Evolutionary conservation across 2,113 vertebrate species (phyloP).

Genomic region (Carassius carassius): DNA sequence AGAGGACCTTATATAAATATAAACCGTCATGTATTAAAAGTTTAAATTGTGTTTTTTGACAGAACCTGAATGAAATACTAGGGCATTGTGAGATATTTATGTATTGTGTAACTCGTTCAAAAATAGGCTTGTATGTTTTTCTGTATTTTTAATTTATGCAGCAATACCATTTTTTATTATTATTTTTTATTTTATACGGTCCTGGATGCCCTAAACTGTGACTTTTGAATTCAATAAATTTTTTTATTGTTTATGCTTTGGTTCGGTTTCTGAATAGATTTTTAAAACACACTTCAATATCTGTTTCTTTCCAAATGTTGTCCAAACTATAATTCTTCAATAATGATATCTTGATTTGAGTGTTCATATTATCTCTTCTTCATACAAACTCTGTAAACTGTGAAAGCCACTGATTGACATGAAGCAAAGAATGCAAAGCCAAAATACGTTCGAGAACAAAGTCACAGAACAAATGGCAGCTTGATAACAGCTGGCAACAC

Average conservation of each 20-base stretch:
- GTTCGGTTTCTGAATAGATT: conserved; percentile 27
- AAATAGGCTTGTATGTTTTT: conserved; percentile 8
- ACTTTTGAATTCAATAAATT: not conserved
- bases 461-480: not conserved
- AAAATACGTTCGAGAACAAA: too few species aligned
- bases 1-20: not conserved
- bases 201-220: conserved; percentile 8
- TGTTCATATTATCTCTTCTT: too few species aligned
- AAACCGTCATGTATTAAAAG: conserved; percentile 15
- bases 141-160: conserved; percentile 22
- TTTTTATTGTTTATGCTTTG: conserved; percentile 38
- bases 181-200: too few species aligned
- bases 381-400: too few species aligned
- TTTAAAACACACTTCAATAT: too few species aligned
- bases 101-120: not conserved
- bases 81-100: conserved; percentile 15
- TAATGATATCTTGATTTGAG: too few species aligned
- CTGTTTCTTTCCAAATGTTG: too few species aligned
- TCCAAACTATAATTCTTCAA: too few species aligned
- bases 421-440: too few species aligned
- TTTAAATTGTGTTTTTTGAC: conserved; percentile 22
- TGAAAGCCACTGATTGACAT: too few species aligned
- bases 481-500: conserved; percentile 6
- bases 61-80: conserved; percentile 26
- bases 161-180: not conserved